Evolutionary conservation across 2,113 vertebrate genomes (phyloP).

Genomic region (Danio rerio): GRCz12tu NC_133189.1:35852001-35852500

Average conservation of each 20-base stretch:
- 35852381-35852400: too few relatives aligned
- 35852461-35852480: too few relatives aligned
- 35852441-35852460: too few relatives aligned
- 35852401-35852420: too few relatives aligned
- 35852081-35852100: not conserved
- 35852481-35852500: too few relatives aligned
- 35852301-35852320: too few relatives aligned
- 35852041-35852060: conserved; percentile 32
- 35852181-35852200: not conserved
- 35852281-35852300: too few relatives aligned
- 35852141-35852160: not conserved
- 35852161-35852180: not conserved
- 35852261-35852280: not conserved
- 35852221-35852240: not conserved
- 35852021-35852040: conserved; percentile 38
- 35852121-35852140: not conserved
- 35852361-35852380: too few relatives aligned
- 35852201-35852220: not conserved
- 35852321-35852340: too few relatives aligned
- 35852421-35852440: too few relatives aligned
- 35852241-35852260: not conserved
- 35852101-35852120: not conserved
- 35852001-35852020: not conserved
- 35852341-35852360: too few relatives aligned
- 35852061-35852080: conserved; percentile 23